Percentiles rank a stretch among this genome's conserved stretches.
Conservation (phyloP, 2,888 invertebrate species). For the Catocala fraxini region DNA sequence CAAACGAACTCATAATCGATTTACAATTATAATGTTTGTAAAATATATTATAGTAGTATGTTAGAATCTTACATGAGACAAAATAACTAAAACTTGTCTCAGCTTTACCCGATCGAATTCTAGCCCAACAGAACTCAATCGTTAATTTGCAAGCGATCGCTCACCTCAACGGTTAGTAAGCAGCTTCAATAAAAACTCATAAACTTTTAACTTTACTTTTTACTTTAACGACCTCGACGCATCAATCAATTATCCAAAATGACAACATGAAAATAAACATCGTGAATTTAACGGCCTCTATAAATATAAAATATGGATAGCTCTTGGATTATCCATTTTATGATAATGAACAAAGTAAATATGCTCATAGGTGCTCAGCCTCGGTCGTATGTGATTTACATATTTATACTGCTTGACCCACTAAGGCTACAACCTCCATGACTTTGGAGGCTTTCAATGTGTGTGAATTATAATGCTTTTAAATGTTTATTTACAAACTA, state of each 20-base stretch:
- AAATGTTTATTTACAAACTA: no score
- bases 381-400: conserved; percentile 38
- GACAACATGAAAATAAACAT: background rate
- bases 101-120: no score
- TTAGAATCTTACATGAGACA: no score
- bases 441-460: conserved; percentile 11
- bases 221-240: background rate
- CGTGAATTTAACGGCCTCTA: background rate
- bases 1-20: no score
- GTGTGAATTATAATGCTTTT: conserved; percentile 8
- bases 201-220: no score
- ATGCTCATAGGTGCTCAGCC: conserved; percentile 23
- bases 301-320: background rate
- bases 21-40: no score
- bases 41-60: no score
- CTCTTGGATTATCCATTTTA: background rate
- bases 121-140: no score
- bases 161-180: no score
- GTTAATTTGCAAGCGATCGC: no score
- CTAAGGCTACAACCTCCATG: conserved; percentile 15
- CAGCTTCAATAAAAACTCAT: background rate
- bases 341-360: conserved; percentile 5
- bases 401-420: conserved; percentile 47
- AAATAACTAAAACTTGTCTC: no score
- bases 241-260: background rate